phyloP scores from a whole-genome alignment of 2,888 invertebrate genomes.

The Atherix ibis region DNA sequence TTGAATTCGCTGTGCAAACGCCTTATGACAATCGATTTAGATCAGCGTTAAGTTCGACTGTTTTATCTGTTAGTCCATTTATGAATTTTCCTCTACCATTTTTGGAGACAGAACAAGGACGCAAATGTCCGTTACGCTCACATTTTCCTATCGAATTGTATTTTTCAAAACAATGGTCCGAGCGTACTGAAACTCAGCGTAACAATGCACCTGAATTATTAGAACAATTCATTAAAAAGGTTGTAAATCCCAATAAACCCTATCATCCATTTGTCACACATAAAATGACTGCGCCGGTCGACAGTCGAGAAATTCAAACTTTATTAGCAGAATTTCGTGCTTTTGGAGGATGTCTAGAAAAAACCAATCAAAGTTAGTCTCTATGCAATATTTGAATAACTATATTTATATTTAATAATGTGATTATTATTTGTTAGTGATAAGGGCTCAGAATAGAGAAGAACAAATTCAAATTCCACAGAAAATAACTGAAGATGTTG shows the following conservation, averaged over 20 bases:
- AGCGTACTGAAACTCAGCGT: conserved; percentile 21
- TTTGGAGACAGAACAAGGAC: conserved; percentile 70
- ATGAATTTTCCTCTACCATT: conserved; percentile 72
- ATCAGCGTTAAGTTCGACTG: conserved; percentile 54
- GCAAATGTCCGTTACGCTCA: conserved; percentile 52
- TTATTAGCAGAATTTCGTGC: conserved; percentile 76
- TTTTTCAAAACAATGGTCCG: conserved; percentile 46
- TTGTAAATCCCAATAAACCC: conserved; percentile 32
- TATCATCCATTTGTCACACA: conserved; percentile 58
- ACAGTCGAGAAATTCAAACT: conserved; percentile 49
- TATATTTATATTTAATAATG: no score
- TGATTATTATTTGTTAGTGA: no score
- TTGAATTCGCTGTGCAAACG: conserved; percentile 34
- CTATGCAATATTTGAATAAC: no score
- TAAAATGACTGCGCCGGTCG: conserved; percentile 49
- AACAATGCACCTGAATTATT: conserved; percentile 8
- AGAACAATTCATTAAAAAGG: conserved; percentile 2
- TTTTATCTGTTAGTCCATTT: conserved; percentile 75
- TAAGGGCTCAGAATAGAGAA: conserved; percentile 18
- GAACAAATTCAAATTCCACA: conserved; percentile 21
- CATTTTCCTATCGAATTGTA: conserved; percentile 61
- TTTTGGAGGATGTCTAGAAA: conserved; percentile 51
- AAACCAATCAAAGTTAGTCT: conserved; percentile 27
- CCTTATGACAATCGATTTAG: conserved; percentile 53
- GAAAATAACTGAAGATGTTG: conserved; percentile 23